A percentile compares a stretch with the other conserved stretches of the same genome.
These are phyloP conservation scores for Aplidium turbinatum DNA, from an alignment of 23 tunicate species.

Conservation along the genomic window DNA sequence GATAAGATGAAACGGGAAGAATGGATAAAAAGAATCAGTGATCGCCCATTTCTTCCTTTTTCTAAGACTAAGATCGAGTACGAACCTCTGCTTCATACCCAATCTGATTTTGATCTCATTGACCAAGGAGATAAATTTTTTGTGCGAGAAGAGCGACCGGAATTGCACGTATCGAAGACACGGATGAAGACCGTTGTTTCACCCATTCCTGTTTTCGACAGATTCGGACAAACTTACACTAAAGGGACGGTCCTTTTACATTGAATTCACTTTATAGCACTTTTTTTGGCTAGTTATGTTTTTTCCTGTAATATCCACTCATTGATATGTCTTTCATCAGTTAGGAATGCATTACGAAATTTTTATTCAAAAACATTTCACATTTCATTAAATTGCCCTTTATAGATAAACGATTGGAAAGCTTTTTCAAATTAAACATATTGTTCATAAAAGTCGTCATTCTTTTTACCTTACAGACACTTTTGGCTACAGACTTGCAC, in stretches of 20 bases:
- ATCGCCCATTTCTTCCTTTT: conserved; percentile 40
- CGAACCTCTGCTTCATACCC: conserved; percentile 46
- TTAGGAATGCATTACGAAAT: too few species aligned
- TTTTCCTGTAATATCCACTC: too few species aligned
- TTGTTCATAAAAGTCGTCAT: too few species aligned
- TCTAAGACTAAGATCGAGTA: conserved; percentile 5
- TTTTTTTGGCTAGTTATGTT: too few species aligned
- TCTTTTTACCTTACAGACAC: too few species aligned
- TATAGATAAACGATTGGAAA: too few species aligned
- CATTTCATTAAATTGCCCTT: too few species aligned
- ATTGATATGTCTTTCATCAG: too few species aligned
- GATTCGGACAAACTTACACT: conserved; percentile 54
- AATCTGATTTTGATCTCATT: conserved; percentile 19
- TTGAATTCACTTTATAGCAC: too few species aligned
- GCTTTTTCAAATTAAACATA: too few species aligned
- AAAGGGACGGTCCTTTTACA: conserved; percentile 61
- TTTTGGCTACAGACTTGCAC: too few species aligned
- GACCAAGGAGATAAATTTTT: conserved; percentile 34
- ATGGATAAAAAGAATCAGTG: conserved; percentile 35
- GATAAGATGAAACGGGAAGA: conserved; percentile 34
- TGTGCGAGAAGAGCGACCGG: conserved; percentile 46
- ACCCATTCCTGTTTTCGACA: conserved; percentile 77
- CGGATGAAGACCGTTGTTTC: conserved; percentile 73
- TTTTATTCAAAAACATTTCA: too few species aligned
- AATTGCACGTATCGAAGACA: conserved; percentile 28